Conservation (phyloP, 2,113 vertebrate genomes). For the Vombatus ursinus region DNA sequence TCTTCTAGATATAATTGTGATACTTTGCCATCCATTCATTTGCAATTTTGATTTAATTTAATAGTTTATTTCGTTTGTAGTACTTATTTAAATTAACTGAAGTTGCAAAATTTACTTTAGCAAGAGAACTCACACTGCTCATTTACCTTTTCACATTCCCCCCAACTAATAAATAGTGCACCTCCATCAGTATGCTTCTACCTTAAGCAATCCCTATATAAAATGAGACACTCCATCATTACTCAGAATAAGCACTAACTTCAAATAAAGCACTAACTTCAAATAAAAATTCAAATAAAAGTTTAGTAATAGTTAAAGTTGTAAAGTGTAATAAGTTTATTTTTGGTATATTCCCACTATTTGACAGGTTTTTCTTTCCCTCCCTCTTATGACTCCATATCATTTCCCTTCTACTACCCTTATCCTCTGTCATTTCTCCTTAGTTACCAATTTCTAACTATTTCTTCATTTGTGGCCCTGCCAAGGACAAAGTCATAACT, state of each 20-base stretch:
- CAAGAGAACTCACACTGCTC: conserved; percentile 27
- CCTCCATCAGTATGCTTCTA: neutral
- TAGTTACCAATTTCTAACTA: neutral
- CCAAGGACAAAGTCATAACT: neutral
- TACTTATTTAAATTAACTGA: conserved; percentile 49
- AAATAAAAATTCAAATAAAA: neutral
- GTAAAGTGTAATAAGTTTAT: neutral
- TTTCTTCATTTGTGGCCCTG: neutral
- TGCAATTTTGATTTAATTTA: conserved; percentile 49
- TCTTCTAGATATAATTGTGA: neutral
- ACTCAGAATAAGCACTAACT: neutral
- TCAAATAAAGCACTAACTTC: neutral
- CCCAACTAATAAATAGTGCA: neutral
- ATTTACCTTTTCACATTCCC: neutral
- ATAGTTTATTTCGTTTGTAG: conserved; percentile 47
- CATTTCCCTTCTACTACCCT: neutral
- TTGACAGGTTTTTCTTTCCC: neutral
- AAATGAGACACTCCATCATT: neutral
- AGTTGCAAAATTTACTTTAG: conserved; percentile 30
- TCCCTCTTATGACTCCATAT: neutral
- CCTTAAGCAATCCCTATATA: neutral
- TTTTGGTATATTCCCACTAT: neutral
- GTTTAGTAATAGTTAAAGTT: neutral
- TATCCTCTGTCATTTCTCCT: neutral
- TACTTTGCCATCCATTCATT: conserved; percentile 13